Percentiles rank a stretch among this genome's conserved stretches.
phyloP scores from a whole-genome alignment of 23 tunicate species.

The Clavelina lepadiformis region DNA sequence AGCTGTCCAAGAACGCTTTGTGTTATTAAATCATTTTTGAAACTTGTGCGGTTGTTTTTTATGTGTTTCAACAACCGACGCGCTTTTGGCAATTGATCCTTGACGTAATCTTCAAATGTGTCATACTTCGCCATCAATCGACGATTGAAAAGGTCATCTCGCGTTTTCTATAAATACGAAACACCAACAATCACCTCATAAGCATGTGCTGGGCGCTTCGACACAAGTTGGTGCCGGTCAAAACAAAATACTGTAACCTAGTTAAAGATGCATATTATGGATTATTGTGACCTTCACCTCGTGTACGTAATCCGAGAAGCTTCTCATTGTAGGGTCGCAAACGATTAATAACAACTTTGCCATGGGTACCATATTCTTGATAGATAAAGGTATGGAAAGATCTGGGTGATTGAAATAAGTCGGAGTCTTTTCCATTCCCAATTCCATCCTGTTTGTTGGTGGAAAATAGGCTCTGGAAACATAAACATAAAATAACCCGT shows the following conservation, averaged over 20 bases:
- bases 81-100: slow-evolving; percentile 17
- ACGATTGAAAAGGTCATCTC: slow-evolving; percentile 7
- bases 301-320: slow-evolving; percentile 45
- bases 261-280: too few relatives aligned
- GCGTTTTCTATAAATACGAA: slow-evolving; percentile 5
- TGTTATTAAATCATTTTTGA: too few relatives aligned
- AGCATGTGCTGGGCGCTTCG: too few relatives aligned
- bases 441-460: slow-evolving; percentile 27
- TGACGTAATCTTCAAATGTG: slow-evolving; percentile 25
- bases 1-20: too few relatives aligned
- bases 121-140: slow-evolving; percentile 11
- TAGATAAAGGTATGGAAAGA: not conserved
- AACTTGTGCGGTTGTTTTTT: too few relatives aligned
- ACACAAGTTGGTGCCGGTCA: too few relatives aligned
- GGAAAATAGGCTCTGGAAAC: slow-evolving; percentile 19
- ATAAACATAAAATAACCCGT: too few relatives aligned
- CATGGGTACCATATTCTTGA: slow-evolving; percentile 22
- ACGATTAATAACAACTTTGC: slow-evolving; percentile 43
- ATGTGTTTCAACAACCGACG: too few relatives aligned
- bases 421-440: slow-evolving; percentile 60
- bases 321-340: slow-evolving; percentile 59
- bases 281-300: slow-evolving; percentile 42
- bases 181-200: too few relatives aligned
- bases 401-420: slow-evolving; percentile 27
- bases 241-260: too few relatives aligned